Evolutionary conservation across 2,888 invertebrate genomes (phyloP).

Genomic region (Nudaria mundana): DNA sequence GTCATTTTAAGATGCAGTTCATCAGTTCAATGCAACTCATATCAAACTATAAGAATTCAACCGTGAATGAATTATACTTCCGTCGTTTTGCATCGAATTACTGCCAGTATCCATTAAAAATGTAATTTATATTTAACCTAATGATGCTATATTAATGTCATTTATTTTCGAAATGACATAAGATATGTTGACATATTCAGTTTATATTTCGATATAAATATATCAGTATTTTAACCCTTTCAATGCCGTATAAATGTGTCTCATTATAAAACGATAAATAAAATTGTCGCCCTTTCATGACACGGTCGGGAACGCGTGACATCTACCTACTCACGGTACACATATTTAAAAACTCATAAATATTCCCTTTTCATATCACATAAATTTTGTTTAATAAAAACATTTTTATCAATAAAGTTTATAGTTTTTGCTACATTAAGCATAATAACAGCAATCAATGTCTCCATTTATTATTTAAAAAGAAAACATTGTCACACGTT

Average conservation of each 20-base stretch:
- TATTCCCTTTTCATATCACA: conserved; percentile 56
- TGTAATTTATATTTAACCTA: background rate
- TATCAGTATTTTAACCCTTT: conserved; percentile 28
- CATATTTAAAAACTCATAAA: conserved; percentile 62
- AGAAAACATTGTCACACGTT: conserved; percentile 68
- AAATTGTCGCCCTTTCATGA: conserved; percentile 72
- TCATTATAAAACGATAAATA: conserved; percentile 79
- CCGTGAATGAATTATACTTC: conserved; percentile 31
- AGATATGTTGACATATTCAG: conserved; percentile 17
- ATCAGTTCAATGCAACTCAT: background rate
- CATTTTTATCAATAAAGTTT: conserved; percentile 28
- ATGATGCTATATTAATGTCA: background rate
- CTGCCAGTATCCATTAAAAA: conserved; percentile 2
- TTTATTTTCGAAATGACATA: background rate
- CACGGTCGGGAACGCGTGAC: conserved; percentile 56
- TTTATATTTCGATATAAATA: conserved; percentile 26
- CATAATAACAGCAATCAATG: conserved; percentile 53
- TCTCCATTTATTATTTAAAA: conserved; percentile 50
- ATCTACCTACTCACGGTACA: conserved; percentile 57
- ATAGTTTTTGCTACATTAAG: conserved; percentile 42
- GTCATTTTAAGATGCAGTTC: too few relatives aligned
- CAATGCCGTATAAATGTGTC: conserved; percentile 57
- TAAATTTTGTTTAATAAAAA: conserved; percentile 29
- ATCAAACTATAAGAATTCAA: conserved; percentile 24
- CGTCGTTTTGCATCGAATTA: conserved; percentile 11